Conservation (phyloP, 1,140 invertebrate genomes). For the Drosophila micromelanica region DNA sequence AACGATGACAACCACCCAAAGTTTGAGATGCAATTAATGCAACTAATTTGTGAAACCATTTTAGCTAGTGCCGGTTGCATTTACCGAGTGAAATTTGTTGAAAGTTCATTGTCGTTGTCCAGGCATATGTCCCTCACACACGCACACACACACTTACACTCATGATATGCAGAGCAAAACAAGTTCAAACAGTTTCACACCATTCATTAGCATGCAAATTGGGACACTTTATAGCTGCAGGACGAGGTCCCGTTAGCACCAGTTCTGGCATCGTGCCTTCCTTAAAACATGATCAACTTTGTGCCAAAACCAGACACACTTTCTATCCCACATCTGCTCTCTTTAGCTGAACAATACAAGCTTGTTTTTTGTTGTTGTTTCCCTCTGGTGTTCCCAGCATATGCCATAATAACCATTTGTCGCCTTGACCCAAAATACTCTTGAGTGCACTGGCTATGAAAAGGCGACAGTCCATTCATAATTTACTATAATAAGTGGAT, state of each 20-base stretch:
- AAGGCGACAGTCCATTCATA: neutral
- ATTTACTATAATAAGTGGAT: neutral
- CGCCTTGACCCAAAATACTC: slow-evolving; percentile 13
- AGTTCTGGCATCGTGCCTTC: slow-evolving; percentile 5
- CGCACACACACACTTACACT: neutral
- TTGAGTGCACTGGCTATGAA: neutral
- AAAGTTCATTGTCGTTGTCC: slow-evolving; percentile 5
- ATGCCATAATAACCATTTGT: slow-evolving; percentile 17
- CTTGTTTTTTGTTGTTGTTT: slow-evolving; percentile 1
- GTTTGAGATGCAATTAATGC: slow-evolving; percentile 37
- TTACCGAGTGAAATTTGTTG: slow-evolving; percentile 19
- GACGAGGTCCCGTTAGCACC: slow-evolving; percentile 3
- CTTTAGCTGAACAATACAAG: neutral
- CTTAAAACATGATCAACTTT: slow-evolving; percentile 30
- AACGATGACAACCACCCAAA: slow-evolving; percentile 6
- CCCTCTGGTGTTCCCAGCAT: slow-evolving; percentile 7
- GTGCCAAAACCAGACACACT: slow-evolving; percentile 2
- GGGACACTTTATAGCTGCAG: slow-evolving; percentile 30
- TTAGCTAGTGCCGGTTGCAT: slow-evolving; percentile 12
- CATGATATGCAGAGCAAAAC: neutral
- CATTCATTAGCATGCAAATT: slow-evolving; percentile 52
- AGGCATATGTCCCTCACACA: slow-evolving; percentile 7
- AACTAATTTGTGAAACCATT: slow-evolving; percentile 19
- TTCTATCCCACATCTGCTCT: neutral
- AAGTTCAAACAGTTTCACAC: slow-evolving; percentile 37